Evolutionary conservation across 1,140 invertebrate species (phyloP).

Genomic region (Pseudachorutes palmiensis): DNA sequence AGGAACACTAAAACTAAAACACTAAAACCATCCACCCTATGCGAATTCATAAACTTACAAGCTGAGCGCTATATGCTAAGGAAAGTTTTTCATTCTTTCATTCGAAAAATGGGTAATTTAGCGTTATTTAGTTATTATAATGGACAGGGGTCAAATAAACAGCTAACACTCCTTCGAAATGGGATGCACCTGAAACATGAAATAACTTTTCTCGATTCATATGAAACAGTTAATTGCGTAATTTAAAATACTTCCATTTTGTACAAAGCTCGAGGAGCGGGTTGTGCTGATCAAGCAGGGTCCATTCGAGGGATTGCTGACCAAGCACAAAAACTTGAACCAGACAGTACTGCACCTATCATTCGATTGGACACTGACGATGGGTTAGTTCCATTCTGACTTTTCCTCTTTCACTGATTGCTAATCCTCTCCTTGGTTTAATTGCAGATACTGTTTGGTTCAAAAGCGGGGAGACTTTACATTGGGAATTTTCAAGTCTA

Average conservation of each 20-base stretch:
- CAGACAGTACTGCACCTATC: slow-evolving; percentile 31
- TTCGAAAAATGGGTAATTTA: too few relatives aligned
- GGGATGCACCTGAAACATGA: not conserved
- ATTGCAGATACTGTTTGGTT: slow-evolving; percentile 38
- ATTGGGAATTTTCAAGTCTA: slow-evolving; percentile 33
- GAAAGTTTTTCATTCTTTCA: too few relatives aligned
- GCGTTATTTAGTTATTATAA: too few relatives aligned
- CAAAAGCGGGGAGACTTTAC: slow-evolving; percentile 32
- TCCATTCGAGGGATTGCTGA: slow-evolving; percentile 32
- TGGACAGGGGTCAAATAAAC: too few relatives aligned
- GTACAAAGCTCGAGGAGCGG: slow-evolving; percentile 25
- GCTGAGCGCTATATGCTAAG: too few relatives aligned
- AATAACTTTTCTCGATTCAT: not conserved
- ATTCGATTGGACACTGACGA: slow-evolving; percentile 35
- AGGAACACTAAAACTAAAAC: not conserved
- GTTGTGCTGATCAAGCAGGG: slow-evolving; percentile 26
- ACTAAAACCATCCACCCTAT: not conserved
- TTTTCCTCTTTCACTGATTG: not conserved
- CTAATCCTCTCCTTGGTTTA: slow-evolving; percentile 10
- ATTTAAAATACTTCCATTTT: not conserved
- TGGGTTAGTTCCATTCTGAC: slow-evolving; percentile 23
- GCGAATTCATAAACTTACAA: not conserved
- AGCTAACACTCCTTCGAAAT: too few relatives aligned
- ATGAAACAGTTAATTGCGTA: not conserved
- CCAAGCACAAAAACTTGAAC: slow-evolving; percentile 35